These are phyloP conservation scores for Chondrilla cf. caribensis DNA, from an alignment of 37 sponge, comb jelly and placozoan genomes.

Conservation along the genomic window DNA sequence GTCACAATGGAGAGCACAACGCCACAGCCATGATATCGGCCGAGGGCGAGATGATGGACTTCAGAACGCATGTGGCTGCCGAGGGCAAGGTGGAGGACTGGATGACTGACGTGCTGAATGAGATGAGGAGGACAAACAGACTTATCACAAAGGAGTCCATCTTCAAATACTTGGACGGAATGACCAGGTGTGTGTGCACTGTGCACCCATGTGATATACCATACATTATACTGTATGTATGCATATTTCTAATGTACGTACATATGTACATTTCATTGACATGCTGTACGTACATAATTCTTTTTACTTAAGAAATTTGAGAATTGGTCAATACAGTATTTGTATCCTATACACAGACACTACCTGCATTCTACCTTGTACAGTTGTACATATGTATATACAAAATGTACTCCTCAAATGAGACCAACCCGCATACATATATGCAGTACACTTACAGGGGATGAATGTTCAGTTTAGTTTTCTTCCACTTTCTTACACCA, in stretches of 20 bases:
- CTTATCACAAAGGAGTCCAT: constrained; percentile 93
- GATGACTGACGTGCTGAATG: constrained; percentile 96
- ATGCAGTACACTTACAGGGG: no score
- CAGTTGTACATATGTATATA: not conserved
- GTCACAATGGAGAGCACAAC: constrained; percentile 64
- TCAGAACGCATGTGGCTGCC: constrained; percentile 67
- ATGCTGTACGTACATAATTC: not conserved
- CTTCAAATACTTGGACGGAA: constrained; percentile 78
- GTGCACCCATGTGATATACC: not conserved
- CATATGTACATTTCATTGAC: constrained; percentile 21
- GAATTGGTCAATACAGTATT: no score
- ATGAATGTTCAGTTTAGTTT: no score
- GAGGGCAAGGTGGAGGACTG: constrained; percentile 99
- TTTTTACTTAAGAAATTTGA: no score
- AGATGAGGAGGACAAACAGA: constrained; percentile 94
- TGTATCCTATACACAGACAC: no score
- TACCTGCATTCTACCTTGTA: no score
- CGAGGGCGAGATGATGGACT: constrained; percentile 98
- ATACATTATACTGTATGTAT: not conserved
- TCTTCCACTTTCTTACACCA: no score
- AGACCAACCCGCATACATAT: no score
- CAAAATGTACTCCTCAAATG: no score
- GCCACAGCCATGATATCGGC: constrained; percentile 94
- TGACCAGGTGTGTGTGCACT: constrained; percentile 55
- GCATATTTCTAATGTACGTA: no score